Evolutionary conservation across 2,888 invertebrate genomes (phyloP), one percentile per base, ranked within the genome.

Genomic region (Drosophila kambysellisi): DNA sequence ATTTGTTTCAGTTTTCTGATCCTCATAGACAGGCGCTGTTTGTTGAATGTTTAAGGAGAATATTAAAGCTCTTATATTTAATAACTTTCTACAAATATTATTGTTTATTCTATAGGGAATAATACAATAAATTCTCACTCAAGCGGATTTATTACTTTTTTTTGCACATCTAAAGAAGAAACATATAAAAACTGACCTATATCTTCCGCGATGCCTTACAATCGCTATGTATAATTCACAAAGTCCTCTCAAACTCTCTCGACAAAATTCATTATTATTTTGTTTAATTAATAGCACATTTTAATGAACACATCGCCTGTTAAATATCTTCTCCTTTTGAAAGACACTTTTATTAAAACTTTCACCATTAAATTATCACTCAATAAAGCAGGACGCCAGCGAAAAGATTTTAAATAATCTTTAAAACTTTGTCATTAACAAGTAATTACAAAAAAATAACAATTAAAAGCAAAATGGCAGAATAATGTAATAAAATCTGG

Each of bases 401-500:
- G n/a, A 20, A 69, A 30, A 17, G 1, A 39, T 30, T 46, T 35
- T 4, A 17, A 15, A 43, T 33, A 9, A 50, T 50, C 32, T 64
- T 50, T 7, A 37, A 29, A 29, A 39, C 29, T 57, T 56, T 20
- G 4, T 25, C 32, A 58, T 58, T 53, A 50, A 12, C 37, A 33
- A 32, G 39, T 41, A 32, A 29, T 29, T n/a, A 25, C 25, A 32
- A 32, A 11, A 50, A 43, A 12, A 20, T 1, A 12, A 7, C 15
- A 32, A 25, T 0, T 15, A 53, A 43, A 56, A 29, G 51, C 35
- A 51, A 29, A 48, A 35, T 15, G 25, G 37, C 25, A 17, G 25
- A 51, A 52, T 20, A 60, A 35, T 60, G 20, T 50, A 59, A 74
- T 66, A 20, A 57, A 57, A 70, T 66, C 32, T 50, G 39, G 32